These are phyloP conservation scores for Notodromas monacha DNA, from an alignment of 2,888 invertebrate genomes.

Conservation along the genomic window DNA sequence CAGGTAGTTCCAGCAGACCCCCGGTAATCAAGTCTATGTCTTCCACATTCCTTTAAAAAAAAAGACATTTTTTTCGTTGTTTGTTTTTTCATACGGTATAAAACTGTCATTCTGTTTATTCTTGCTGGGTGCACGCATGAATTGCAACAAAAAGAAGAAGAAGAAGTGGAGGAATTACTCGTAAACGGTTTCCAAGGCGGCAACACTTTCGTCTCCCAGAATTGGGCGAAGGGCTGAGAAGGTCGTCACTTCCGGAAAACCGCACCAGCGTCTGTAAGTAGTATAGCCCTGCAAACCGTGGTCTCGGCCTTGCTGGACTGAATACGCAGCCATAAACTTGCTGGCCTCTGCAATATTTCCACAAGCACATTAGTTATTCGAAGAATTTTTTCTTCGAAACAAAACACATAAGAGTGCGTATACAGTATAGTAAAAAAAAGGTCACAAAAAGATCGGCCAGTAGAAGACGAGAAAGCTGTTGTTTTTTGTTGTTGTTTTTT, in stretches of 20 bases:
- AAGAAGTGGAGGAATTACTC: neutral
- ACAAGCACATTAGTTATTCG: too few species aligned
- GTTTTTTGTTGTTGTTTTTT: too few species aligned
- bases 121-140: too few species aligned
- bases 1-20: neutral
- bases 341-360: slow-evolving; percentile 1
- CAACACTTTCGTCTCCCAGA: neutral
- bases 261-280: neutral
- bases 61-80: too few species aligned
- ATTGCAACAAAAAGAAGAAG: too few species aligned
- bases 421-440: too few species aligned
- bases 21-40: neutral
- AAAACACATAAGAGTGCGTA: too few species aligned
- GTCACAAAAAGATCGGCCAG: too few species aligned
- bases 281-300: neutral
- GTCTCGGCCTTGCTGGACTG: slow-evolving; percentile 1
- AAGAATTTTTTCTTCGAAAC: too few species aligned
- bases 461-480: too few species aligned
- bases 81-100: too few species aligned
- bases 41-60: neutral
- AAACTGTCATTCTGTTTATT: too few species aligned
- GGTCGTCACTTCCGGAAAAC: neutral
- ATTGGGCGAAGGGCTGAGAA: neutral
- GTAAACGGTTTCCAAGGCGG: neutral
- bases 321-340: neutral